phyloP scores from a whole-genome alignment of 2,113 vertebrate species.

The Coreoperca whiteheadi region DNA sequence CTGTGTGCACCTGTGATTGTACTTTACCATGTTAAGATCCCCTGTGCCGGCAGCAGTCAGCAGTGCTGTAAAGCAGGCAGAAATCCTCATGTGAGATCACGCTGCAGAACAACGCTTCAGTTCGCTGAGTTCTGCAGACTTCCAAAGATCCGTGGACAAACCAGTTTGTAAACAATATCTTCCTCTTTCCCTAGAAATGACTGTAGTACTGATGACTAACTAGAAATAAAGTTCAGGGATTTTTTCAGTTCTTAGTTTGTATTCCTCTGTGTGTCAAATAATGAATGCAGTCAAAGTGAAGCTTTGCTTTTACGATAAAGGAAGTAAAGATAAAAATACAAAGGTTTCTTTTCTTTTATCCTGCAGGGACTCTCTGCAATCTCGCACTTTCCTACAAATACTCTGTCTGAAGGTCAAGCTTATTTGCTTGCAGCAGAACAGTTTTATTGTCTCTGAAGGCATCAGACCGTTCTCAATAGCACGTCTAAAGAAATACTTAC shows the following conservation, averaged over 20 bases:
- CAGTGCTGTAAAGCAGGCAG: slow-evolving; percentile 68
- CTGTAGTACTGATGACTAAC: neutral
- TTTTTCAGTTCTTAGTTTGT: no score
- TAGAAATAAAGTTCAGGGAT: neutral
- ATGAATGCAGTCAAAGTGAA: neutral
- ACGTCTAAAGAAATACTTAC: neutral
- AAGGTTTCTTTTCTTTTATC: no score
- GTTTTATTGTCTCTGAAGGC: neutral
- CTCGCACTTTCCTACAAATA: neutral
- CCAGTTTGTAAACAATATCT: neutral
- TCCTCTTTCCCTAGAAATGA: neutral
- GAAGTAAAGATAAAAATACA: neutral
- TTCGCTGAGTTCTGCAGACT: neutral
- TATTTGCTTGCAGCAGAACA: neutral
- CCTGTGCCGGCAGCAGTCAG: slow-evolving; percentile 78
- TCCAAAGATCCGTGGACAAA: neutral
- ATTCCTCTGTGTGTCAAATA: neutral
- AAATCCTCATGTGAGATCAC: neutral
- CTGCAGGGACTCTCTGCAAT: neutral
- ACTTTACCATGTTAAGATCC: slow-evolving; percentile 73
- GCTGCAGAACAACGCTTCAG: neutral
- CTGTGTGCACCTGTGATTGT: neutral
- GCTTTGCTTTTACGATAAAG: neutral
- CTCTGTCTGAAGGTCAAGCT: neutral
- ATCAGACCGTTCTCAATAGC: neutral